phyloP scores from a whole-genome alignment of 1,140 invertebrate genomes.

The Lethocerus indicus region DNA sequence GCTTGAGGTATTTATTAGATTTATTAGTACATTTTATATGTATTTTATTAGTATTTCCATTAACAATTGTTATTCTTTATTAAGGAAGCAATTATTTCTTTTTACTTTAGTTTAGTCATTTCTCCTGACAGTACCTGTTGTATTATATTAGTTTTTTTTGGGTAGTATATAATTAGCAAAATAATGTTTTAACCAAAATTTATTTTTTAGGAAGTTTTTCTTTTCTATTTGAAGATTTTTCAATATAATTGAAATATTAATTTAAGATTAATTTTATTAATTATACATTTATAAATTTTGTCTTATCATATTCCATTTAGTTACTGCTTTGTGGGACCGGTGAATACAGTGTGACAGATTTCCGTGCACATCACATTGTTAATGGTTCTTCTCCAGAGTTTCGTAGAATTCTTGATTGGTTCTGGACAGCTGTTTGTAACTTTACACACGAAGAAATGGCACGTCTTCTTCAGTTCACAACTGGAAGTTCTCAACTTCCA shows the following conservation, averaged over 20 bases:
- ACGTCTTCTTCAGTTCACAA: conserved; percentile 84
- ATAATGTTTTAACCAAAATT: too few relatives aligned
- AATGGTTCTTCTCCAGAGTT: conserved; percentile 72
- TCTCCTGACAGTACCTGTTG: too few relatives aligned
- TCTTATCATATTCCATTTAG: too few relatives aligned
- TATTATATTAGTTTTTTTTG: too few relatives aligned
- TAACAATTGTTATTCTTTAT: too few relatives aligned
- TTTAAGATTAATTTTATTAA: neutral
- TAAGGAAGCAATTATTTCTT: too few relatives aligned
- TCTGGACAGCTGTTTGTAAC: conserved; percentile 83
- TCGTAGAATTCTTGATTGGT: conserved; percentile 73
- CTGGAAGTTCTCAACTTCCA: conserved; percentile 78
- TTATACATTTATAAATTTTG: too few relatives aligned
- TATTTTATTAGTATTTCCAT: too few relatives aligned
- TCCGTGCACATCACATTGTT: conserved; percentile 72
- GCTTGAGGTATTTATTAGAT: conserved; percentile 75
- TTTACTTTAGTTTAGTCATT: too few relatives aligned
- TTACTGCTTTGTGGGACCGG: conserved; percentile 80
- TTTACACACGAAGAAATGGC: conserved; percentile 90
- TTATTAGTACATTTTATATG: too few relatives aligned
- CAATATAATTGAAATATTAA: neutral
- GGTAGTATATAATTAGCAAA: too few relatives aligned
- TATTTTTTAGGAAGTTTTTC: too few relatives aligned
- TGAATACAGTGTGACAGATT: conserved; percentile 80
- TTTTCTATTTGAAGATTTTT: neutral